These are phyloP conservation scores for Xenopus borealis DNA, from an alignment of 2,113 vertebrate species.

Conservation along the genomic window DNA sequence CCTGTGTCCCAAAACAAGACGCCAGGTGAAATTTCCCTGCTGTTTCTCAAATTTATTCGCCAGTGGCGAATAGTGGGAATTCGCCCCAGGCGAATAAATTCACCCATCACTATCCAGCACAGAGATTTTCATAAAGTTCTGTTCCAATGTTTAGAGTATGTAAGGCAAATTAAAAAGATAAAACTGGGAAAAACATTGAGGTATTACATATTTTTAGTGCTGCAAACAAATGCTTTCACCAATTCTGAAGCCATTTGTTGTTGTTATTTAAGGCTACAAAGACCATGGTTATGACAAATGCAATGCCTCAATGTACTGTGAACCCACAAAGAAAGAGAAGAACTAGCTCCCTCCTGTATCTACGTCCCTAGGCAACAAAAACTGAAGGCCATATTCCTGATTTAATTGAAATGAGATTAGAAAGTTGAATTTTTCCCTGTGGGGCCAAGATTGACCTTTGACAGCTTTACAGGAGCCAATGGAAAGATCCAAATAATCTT, in stretches of 20 bases:
- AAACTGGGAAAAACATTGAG: too few species aligned
- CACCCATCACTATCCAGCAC: too few species aligned
- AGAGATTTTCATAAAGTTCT: too few species aligned
- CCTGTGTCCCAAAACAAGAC: too few species aligned
- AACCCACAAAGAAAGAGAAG: constrained; percentile 54
- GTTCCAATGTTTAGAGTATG: too few species aligned
- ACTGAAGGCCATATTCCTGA: constrained; percentile 64
- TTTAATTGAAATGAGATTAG: constrained; percentile 79
- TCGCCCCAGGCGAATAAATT: too few species aligned
- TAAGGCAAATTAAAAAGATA: too few species aligned
- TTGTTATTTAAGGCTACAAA: neutral
- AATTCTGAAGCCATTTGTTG: neutral
- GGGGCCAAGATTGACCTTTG: constrained; percentile 72
- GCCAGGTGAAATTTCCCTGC: too few species aligned
- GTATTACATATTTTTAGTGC: neutral
- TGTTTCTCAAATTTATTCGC: too few species aligned
- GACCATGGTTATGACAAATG: constrained; percentile 58
- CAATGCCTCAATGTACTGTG: constrained; percentile 52
- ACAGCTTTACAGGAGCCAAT: constrained; percentile 64
- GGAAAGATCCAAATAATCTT: constrained; percentile 57
- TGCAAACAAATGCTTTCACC: neutral
- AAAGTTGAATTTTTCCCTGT: constrained; percentile 61
- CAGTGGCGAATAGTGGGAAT: too few species aligned
- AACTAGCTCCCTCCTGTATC: constrained; percentile 61
- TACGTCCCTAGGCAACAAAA: constrained; percentile 71